Percentiles rank a stretch among this genome's conserved stretches.
Evolutionary conservation across 2,797 vertebrate genomes (phyloP).

Genomic region (Sebastes nivosus): DNA sequence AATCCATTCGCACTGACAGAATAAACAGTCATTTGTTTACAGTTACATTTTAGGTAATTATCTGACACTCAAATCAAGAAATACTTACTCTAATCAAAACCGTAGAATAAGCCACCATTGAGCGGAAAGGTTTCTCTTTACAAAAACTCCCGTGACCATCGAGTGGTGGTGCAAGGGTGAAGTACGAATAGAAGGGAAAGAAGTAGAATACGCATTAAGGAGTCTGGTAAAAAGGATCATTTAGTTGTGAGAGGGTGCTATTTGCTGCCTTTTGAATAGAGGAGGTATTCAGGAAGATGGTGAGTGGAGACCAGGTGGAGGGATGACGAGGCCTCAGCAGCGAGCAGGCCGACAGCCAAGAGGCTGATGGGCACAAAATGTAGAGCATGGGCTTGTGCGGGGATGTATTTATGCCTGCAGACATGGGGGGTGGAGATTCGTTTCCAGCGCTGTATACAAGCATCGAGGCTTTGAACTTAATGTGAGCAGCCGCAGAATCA

Average conservation of each 20-base stretch:
- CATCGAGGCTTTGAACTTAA: constrained; percentile 20
- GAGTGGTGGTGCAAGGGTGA: constrained; percentile 1
- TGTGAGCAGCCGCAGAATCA: background rate
- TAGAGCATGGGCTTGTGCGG: constrained; percentile 29
- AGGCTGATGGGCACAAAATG: constrained; percentile 43
- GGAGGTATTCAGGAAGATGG: constrained; percentile 46
- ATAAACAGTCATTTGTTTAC: constrained; percentile 57
- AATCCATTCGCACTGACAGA: constrained; percentile 48
- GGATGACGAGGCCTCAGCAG: constrained; percentile 38
- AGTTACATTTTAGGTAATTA: constrained; percentile 35
- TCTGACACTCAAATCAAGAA: constrained; percentile 25
- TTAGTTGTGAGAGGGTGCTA: constrained; percentile 34
- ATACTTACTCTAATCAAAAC: constrained; percentile 7
- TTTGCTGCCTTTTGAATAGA: constrained; percentile 53
- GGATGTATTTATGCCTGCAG: constrained; percentile 50
- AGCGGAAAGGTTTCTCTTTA: background rate
- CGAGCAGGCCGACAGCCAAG: constrained; percentile 52
- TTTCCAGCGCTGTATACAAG: constrained; percentile 32
- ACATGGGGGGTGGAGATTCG: constrained; percentile 33
- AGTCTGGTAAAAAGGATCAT: constrained; percentile 23
- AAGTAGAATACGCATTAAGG: constrained; percentile 32
- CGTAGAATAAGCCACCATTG: background rate
- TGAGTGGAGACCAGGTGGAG: constrained; percentile 63
- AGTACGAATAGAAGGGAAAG: constrained; percentile 7
- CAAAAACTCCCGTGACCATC: background rate